Evolutionary conservation across 2,113 vertebrate genomes (phyloP).

Genomic region (Glaucomys volans): DNA sequence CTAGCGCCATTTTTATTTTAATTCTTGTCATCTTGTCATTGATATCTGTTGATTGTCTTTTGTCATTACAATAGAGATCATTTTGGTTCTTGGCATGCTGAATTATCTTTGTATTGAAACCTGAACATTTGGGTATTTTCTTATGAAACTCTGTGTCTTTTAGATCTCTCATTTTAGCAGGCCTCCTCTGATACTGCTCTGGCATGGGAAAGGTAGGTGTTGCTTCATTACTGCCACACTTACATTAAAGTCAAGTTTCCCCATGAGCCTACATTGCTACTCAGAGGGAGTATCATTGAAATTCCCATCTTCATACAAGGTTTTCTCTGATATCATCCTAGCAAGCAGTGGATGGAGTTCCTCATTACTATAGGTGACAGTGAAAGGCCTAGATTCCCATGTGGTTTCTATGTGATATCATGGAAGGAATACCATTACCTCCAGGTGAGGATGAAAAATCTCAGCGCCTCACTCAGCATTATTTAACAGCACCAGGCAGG

Average conservation of each 20-base stretch:
- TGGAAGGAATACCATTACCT: not conserved
- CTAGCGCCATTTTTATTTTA: too few relatives aligned
- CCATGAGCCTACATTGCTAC: not conserved
- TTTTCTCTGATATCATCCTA: not conserved
- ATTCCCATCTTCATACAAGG: not conserved
- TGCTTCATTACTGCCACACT: not conserved
- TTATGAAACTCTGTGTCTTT: slow-evolving; percentile 3
- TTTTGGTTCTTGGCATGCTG: not conserved
- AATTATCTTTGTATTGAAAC: not conserved
- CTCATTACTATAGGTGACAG: not conserved
- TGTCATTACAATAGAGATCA: slow-evolving; percentile 13
- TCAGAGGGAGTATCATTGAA: not conserved
- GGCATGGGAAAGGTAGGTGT: not conserved
- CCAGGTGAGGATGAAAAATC: slow-evolving; percentile 12
- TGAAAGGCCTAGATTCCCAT: not conserved
- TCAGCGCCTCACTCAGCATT: not conserved
- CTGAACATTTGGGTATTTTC: not conserved
- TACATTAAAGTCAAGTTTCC: slow-evolving; percentile 7
- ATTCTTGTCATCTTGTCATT: not conserved
- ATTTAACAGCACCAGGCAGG: not conserved
- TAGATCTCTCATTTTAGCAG: not conserved
- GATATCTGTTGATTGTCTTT: not conserved
- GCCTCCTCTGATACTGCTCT: not conserved
- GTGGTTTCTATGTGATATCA: not conserved
- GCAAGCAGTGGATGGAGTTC: not conserved